A percentile compares a stretch with the other conserved stretches of the same genome.
Evolutionary conservation across 35 echinoderm and acorn worm genomes (phyloP).

Genomic region (Chiridota heheva): DNA sequence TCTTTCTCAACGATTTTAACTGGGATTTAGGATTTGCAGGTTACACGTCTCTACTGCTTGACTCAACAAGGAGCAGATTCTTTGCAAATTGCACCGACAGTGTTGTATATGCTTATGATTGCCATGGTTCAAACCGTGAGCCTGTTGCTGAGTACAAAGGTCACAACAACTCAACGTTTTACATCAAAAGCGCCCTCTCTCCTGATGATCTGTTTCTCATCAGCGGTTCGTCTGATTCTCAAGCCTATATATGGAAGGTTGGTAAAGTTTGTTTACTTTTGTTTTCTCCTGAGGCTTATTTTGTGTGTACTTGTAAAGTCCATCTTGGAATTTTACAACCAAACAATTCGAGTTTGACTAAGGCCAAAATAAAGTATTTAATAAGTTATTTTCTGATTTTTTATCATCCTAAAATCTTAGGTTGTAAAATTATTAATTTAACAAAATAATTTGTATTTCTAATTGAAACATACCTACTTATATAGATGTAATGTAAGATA

Average conservation of each 20-base stretch:
- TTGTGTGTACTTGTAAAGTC: not conserved
- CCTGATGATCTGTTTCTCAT: slow-evolving; percentile 70
- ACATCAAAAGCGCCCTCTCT: slow-evolving; percentile 78
- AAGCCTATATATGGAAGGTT: slow-evolving; percentile 98
- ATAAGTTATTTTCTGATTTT: no score
- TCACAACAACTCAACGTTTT: slow-evolving; percentile 84
- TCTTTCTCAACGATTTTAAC: no score
- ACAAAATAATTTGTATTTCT: no score
- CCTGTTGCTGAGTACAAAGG: slow-evolving; percentile 67
- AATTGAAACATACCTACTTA: no score
- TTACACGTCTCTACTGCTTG: slow-evolving; percentile 71
- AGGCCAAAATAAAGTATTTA: no score
- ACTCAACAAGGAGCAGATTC: slow-evolving; percentile 61
- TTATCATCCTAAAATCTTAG: no score
- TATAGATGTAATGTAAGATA: no score
- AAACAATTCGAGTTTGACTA: no score
- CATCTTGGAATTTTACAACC: no score
- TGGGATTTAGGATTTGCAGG: no score
- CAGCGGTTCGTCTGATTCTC: slow-evolving; percentile 84
- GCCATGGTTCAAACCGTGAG: slow-evolving; percentile 24
- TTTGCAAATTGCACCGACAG: slow-evolving; percentile 93
- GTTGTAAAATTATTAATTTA: no score
- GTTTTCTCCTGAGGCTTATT: not conserved
- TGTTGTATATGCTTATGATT: slow-evolving; percentile 76
- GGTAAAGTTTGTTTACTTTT: not conserved